Base-by-base conservation (phyloP, 2,888 invertebrate genomes). In the Ophioninae sp. region DNA sequence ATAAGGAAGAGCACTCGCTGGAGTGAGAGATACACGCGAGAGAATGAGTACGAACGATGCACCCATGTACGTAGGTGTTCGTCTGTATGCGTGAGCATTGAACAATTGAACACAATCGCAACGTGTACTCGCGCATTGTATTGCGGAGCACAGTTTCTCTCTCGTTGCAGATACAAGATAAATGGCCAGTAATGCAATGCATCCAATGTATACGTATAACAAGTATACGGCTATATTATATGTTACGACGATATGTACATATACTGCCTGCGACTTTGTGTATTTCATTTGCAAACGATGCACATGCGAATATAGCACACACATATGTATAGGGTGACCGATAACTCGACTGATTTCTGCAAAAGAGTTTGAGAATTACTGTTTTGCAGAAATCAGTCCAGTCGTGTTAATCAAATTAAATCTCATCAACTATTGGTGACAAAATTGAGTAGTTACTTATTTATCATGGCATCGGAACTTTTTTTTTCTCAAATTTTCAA, bases 111-210 rank as follows among this genome's bases (percentile, higher is more conserved):
- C 56, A 70, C 57, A 68, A 76, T 67, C 65, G 82, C 59, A 74
- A 57, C 70, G 64, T 57, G 59, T 62, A 13, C 50, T 56, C 61
- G 61, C 67, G 81, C 84, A 81, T 84, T 84, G 85, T 81, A 73
- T 67, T 73, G 67, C 65, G 69, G 57, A 72, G 73, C 81, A 69
- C 72, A 69, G 68, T 68, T 61, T 69, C 62, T 75, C 62, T 79
- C 79, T 77, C 79, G 79, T 75, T 77, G 78, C 74, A 81, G 86
- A 86, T 86, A 85, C 82, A 86, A 86, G 86, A 86, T 86, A 86
- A 86, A 86, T 85, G 80, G 82, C 65, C 75, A 79, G 78, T 78
- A 74, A 76, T 78, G 86, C 79, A 83, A 70, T 77, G 84, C 77
- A 68, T 79, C 70, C 74, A 80, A 30, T 76, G 77, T 76, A 82